phyloP scores from a whole-genome alignment of 2,888 invertebrate genomes.

The Andrena chrysosceles region DNA sequence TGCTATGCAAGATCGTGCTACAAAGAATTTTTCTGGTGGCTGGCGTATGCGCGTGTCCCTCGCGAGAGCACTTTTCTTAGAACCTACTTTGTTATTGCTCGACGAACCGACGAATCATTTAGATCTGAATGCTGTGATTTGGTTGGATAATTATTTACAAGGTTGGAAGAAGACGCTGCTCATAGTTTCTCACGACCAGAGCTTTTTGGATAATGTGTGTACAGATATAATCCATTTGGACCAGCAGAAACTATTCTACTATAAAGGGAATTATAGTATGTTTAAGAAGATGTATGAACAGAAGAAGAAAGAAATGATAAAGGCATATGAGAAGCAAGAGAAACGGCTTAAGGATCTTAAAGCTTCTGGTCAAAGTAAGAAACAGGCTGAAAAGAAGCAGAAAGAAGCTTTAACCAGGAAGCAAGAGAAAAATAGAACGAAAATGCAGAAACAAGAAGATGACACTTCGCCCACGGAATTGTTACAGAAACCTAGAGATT shows the following conservation, averaged over 20 bases:
- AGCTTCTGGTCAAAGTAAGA: constrained; percentile 97
- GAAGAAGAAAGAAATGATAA: constrained; percentile 97
- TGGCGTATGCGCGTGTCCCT: constrained; percentile 99
- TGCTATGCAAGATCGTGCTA: constrained; percentile 95
- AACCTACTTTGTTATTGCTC: constrained; percentile 97
- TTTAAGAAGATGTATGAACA: constrained; percentile 99
- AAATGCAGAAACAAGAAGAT: constrained; percentile 92
- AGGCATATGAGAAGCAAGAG: constrained; percentile 99
- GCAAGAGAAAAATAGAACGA: constrained; percentile 95
- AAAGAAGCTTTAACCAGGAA: constrained; percentile 96
- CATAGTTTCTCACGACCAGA: constrained; percentile 99
- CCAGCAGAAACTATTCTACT: constrained; percentile 96
- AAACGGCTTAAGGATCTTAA: constrained; percentile 98
- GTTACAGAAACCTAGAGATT: constrained; percentile 96
- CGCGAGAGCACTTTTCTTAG: constrained; percentile 97
- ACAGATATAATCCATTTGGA: constrained; percentile 99
- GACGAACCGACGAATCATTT: constrained; percentile 99
- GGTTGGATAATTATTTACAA: constrained; percentile 99
- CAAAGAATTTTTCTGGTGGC: constrained; percentile 96
- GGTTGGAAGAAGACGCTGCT: constrained; percentile 99
- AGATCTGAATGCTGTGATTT: constrained; percentile 99
- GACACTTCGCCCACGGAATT: constrained; percentile 93
- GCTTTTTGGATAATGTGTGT: constrained; percentile 99
- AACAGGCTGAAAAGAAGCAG: constrained; percentile 97
- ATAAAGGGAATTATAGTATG: constrained; percentile 98